Base-by-base conservation (phyloP, 1,140 invertebrate genomes). In the Gonioctena quinquepunctata region DNA sequence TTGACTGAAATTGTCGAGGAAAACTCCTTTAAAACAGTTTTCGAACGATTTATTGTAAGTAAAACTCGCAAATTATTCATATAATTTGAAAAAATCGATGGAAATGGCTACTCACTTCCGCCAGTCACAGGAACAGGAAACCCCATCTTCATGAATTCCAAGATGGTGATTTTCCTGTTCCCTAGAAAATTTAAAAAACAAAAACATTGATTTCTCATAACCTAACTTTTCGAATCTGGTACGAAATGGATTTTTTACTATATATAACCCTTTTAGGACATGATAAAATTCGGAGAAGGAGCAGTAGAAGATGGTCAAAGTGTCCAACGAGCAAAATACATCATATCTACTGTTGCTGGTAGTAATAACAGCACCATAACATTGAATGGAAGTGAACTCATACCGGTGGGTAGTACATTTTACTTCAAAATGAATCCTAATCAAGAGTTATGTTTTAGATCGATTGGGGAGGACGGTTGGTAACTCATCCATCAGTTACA, bases 121-220 rank as follows among this genome's bases (percentile, higher is more conserved):
- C 72, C 70, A 72, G 61, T 57, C 72, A 82, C 81, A 83, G 81
- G 81, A 83, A 83, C 78, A 83, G 81, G 81, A 83, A 83, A 79
- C 73, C 74, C 75, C 22, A 27, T 56, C 74, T 70, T 68, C 28
- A 52, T 42, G 42, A 22, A 33, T 48, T 73, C 62, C 75, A 81
- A 79, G 68, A 81, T 81, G 78, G 79, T 76, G 78, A 66, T 79
- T 72, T 75, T 75, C 73, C 74, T 73, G 72, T 76, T 68, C 62
- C 61, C 57, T 59, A 26, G 69, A 74, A 67, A 65, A 66, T 67
- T 69, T 65, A 13, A 72, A 73, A 77, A 75, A 52, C n/a, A 59
- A 56, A 57, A 69, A 23, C 68, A 64, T 71, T 8, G 64, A 65
- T 27, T 22, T 18, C 33, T 48, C 62, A 61, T 70, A 69, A 75